These are phyloP conservation scores for Trididemnum clinides DNA, from an alignment of 23 tunicate species.

Conservation along the genomic window DNA sequence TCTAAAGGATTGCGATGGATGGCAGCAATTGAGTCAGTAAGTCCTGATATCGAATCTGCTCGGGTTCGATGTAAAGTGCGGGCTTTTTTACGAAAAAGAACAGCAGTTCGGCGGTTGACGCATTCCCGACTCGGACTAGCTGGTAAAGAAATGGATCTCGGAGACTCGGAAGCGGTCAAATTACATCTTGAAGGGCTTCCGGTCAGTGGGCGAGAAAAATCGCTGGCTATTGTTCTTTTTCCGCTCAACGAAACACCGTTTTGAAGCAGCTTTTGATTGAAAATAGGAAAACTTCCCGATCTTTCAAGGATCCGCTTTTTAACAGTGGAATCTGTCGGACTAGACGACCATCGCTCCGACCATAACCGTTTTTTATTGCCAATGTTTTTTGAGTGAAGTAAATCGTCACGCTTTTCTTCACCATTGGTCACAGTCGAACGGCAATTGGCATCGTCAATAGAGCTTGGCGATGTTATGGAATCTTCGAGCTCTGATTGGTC, in stretches of 20 bases:
- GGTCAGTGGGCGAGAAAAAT: neutral
- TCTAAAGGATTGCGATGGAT: no score
- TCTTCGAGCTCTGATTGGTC: neutral
- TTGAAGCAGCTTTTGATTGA: neutral
- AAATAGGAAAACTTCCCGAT: slow-evolving; percentile 44
- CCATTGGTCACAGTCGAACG: neutral
- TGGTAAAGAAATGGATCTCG: neutral
- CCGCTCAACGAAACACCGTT: neutral
- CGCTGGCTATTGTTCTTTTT: neutral
- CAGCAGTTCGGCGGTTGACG: slow-evolving; percentile 78
- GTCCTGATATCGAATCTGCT: no score
- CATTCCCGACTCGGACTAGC: neutral
- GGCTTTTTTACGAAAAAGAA: slow-evolving; percentile 71
- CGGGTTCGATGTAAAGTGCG: no score
- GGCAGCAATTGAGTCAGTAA: no score
- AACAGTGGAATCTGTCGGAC: slow-evolving; percentile 2
- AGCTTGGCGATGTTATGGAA: no score
- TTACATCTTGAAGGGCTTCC: neutral
- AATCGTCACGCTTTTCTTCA: no score
- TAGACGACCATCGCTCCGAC: slow-evolving; percentile 42
- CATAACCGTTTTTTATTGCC: slow-evolving; percentile 50
- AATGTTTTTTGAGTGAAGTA: no score
- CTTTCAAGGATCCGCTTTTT: slow-evolving; percentile 42
- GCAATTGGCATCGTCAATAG: neutral
- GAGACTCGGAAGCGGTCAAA: neutral